Evolutionary conservation across 2,888 invertebrate species (phyloP).

Genomic region (Nomada fabriciana): DNA sequence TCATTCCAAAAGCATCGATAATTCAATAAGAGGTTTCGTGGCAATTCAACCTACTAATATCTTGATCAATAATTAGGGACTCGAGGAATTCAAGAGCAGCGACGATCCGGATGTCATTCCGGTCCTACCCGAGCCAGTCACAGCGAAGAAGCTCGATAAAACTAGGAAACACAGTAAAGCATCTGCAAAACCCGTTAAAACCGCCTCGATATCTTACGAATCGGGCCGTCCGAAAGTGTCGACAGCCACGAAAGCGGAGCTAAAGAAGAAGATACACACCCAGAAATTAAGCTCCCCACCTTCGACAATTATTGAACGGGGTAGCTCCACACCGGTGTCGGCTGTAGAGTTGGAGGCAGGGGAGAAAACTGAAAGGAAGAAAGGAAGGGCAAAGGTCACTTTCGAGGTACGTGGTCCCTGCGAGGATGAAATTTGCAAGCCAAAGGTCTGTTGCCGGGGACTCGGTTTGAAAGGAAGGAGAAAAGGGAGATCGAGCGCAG

Average conservation of each 20-base stretch:
- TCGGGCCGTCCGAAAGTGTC: too few relatives aligned
- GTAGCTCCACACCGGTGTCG: not conserved
- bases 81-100: not conserved
- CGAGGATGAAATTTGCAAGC: constrained; percentile 53
- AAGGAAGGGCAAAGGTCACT: constrained; percentile 14
- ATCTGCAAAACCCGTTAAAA: not conserved
- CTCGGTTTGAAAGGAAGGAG: not conserved
- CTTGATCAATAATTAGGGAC: not conserved
- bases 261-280: too few relatives aligned
- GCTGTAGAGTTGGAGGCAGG: not conserved
- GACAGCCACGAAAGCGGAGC: too few relatives aligned
- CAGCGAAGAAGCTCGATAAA: not conserved
- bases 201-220: too few relatives aligned
- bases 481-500: not conserved
- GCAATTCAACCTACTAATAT: too few relatives aligned
- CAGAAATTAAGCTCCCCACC: too few relatives aligned
- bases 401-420: constrained; percentile 50
- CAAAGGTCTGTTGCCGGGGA: constrained; percentile 55
- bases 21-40: too few relatives aligned
- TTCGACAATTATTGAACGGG: not conserved
- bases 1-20: too few relatives aligned
- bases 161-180: not conserved
- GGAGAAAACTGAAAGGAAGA: constrained; percentile 12
- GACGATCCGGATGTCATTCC: constrained; percentile 16
- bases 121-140: fast-evolving